Evolutionary conservation across 2,797 vertebrate genomes (phyloP), one percentile per base, ranked within the genome.

Genomic region (Poecilia velifera): DNA sequence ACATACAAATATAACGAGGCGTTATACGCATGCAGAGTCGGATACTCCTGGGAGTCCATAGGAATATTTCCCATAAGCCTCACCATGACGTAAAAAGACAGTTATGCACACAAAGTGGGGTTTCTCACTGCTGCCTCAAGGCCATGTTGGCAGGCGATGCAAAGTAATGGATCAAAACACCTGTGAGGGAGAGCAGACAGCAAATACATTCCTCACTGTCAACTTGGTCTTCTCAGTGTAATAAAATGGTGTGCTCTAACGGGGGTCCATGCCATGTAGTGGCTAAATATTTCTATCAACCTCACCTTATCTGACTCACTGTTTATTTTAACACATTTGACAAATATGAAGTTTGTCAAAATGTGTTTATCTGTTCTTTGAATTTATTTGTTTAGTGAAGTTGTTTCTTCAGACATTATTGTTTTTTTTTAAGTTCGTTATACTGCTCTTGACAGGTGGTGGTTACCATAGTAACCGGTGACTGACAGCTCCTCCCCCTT

Each of bases 51-150:
- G 91, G 92, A 93, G 89, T 81, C 84, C 86, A 87, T 75, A 88
- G 86, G 81, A 90, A 76, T 84, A 46, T 86, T 90, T 93, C 92
- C 90, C 92, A 92, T 92, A 90, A 90, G 85, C 78, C 78, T 84
- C 47, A 75, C 34, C 64, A 88, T 95, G 93, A 94, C 88, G 90
- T 93, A 90, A 93, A 84, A 85, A 86, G 85, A 88, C 82, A 90
- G 87, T 84, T 93, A 95, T 94, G 92, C 90, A 89, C 91, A 87
- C 88, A 89, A 83, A 91, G 86, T 88, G 85, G 84, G 82, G 72
- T 90, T 91, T 91, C 87, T 90, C 87, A 90, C 91, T 45, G 31
- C 86, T 84, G 85, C 89, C 90, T 86, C 59, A 76, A 81, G 84
- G 90, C 85, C 78, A 83, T 87, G 86, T 79, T 88, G 84, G 81